Conservation (phyloP, 1,140 invertebrate species). For the Sipha flava region DNA sequence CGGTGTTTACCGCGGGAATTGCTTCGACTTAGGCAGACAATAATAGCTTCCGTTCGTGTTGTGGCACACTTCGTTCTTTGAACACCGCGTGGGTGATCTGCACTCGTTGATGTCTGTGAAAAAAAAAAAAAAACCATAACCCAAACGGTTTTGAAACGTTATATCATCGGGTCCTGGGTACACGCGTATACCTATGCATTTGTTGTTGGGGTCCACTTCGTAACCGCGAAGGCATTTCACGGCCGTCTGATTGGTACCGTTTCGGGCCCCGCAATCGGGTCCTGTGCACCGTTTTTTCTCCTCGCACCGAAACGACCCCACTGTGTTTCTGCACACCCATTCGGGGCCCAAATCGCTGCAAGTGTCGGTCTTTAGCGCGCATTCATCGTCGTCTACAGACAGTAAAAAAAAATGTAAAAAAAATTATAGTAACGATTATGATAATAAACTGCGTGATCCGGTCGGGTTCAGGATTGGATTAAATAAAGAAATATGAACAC, state of each 20-base stretch:
- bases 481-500: too few species aligned
- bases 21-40: not conserved
- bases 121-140: not conserved
- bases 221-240: conserved; percentile 6
- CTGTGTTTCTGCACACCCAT: conserved; percentile 76
- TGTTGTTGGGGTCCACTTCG: not conserved
- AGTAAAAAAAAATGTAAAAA: not conserved
- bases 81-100: conserved; percentile 46
- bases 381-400: conserved; percentile 84
- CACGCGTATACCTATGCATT: not conserved
- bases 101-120: conserved; percentile 26
- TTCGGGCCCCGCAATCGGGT: not conserved
- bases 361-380: conserved; percentile 66
- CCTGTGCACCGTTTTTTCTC: conserved; percentile 22
- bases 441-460: too few species aligned
- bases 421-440: too few species aligned
- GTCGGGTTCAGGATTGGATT: too few species aligned
- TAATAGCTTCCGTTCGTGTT: conserved; percentile 76
- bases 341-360: conserved; percentile 57
- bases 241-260: not conserved
- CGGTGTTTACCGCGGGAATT: too few species aligned
- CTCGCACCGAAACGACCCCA: conserved; percentile 54
- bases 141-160: not conserved
- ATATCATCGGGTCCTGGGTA: not conserved
- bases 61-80: conserved; percentile 69